Conservation (phyloP, 2,113 vertebrate genomes). For the Pavo muticus region DNA sequence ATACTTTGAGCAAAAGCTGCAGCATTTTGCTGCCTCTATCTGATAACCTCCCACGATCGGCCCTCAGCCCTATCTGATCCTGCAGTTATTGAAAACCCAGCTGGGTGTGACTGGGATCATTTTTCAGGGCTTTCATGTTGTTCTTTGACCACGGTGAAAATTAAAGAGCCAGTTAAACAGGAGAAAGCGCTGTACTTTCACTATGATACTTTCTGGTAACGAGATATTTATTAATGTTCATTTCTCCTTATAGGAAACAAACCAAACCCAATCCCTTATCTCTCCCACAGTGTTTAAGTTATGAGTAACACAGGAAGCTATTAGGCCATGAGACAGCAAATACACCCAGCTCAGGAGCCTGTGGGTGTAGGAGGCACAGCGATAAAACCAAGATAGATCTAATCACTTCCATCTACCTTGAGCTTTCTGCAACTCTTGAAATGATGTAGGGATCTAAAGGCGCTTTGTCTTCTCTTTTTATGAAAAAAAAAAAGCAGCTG, state of each 20-base stretch:
- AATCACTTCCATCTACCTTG: conserved; percentile 62
- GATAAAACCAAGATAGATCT: conserved; percentile 67
- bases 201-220: conserved; percentile 65
- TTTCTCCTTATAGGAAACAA: conserved; percentile 71
- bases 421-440: conserved; percentile 58
- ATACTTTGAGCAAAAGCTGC: background rate
- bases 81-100: conserved; percentile 62
- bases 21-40: conserved; percentile 10
- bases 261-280: conserved; percentile 64
- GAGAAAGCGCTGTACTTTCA: conserved; percentile 69
- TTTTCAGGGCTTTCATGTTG: conserved; percentile 43
- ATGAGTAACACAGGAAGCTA: conserved; percentile 73
- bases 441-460: conserved; percentile 52
- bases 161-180: conserved; percentile 26
- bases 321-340: conserved; percentile 73
- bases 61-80: conserved; percentile 37
- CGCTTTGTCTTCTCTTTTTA: conserved; percentile 50
- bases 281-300: conserved; percentile 54
- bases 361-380: conserved; percentile 49
- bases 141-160: conserved; percentile 26
- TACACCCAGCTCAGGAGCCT: conserved; percentile 42
- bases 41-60: background rate
- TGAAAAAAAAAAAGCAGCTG: conserved; percentile 43
- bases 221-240: conserved; percentile 68
- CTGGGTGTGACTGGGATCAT: conserved; percentile 25